Conservation (phyloP, 2,113 vertebrate species). For the Alligator sinensis region DNA sequence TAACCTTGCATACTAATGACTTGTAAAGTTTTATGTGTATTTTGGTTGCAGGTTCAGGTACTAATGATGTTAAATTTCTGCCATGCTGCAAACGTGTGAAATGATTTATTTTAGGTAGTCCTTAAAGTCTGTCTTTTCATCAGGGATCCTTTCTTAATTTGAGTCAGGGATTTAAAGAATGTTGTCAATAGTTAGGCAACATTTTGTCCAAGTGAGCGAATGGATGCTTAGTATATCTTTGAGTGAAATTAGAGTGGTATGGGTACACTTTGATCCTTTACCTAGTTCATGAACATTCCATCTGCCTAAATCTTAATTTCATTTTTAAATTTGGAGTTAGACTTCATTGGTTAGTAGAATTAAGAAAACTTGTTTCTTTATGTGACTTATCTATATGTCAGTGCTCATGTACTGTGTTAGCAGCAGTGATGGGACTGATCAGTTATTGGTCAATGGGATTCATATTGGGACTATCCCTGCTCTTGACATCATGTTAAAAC, state of each 20-base stretch:
- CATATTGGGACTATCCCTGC: background rate
- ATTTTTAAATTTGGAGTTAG: background rate
- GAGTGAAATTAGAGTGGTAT: background rate
- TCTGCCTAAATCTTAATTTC: background rate
- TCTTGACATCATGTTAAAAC: background rate
- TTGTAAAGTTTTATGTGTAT: background rate
- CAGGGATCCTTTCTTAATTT: no score
- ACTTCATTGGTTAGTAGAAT: background rate
- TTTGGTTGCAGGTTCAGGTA: background rate
- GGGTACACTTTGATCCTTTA: background rate
- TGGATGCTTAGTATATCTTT: background rate
- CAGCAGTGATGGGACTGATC: background rate
- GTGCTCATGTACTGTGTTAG: accelerated
- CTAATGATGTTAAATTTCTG: background rate
- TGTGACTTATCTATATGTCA: background rate
- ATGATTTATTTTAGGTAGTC: background rate
- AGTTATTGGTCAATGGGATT: accelerated
- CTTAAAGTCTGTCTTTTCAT: background rate
- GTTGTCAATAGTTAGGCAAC: background rate
- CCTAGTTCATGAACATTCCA: background rate
- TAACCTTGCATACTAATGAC: background rate
- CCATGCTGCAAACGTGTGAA: background rate
- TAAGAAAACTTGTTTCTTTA: background rate
- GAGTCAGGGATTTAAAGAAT: background rate
- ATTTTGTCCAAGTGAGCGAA: background rate